phyloP scores from a whole-genome alignment of 2,797 vertebrate genomes.

The Odontamblyopus lacepedii region DNA sequence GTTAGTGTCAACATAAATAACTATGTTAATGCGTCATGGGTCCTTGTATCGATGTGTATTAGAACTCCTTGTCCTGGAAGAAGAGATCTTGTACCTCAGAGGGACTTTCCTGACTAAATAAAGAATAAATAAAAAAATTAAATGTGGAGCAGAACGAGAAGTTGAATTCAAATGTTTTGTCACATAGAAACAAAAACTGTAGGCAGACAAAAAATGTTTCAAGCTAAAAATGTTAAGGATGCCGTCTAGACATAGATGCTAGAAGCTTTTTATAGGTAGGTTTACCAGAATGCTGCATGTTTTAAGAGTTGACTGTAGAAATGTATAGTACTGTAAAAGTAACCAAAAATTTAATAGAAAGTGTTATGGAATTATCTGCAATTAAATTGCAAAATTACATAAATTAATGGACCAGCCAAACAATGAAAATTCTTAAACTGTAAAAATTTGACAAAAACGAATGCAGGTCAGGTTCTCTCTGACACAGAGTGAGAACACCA shows the following conservation, averaged over 20 bases:
- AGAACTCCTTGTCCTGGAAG: too few species aligned
- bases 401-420: not conserved
- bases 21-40: too few species aligned
- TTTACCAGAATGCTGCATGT: not conserved
- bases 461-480: conserved; percentile 3
- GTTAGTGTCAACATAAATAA: too few species aligned
- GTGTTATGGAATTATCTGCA: not conserved
- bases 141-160: too few species aligned
- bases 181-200: not conserved
- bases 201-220: not conserved
- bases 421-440: not conserved
- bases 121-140: too few species aligned
- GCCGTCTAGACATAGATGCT: not conserved
- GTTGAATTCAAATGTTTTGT: too few species aligned
- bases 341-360: not conserved
- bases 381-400: not conserved
- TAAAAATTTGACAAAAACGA: not conserved
- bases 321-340: not conserved
- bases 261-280: not conserved
- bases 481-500: conserved; percentile 15
- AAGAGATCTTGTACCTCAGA: too few species aligned
- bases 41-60: too few species aligned
- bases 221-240: not conserved
- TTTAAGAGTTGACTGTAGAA: not conserved
- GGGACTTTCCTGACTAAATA: too few species aligned